phyloP scores from a whole-genome alignment of 2,888 invertebrate genomes.

The Hypselothyrea guttata region DNA sequence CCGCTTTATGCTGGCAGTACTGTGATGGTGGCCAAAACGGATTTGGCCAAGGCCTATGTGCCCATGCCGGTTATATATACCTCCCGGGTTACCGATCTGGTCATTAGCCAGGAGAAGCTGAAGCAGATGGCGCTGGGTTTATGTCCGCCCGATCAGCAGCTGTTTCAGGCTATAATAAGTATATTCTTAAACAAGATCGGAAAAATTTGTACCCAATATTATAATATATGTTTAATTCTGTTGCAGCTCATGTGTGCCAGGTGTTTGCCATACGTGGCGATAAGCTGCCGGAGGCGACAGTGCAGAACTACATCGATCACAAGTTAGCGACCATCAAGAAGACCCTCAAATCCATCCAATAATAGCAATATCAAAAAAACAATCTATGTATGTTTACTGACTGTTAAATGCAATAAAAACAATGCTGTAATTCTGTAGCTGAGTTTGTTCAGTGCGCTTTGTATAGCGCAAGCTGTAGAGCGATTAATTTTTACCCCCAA shows the following conservation, averaged over 20 bases:
- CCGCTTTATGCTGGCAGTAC: constrained; percentile 80
- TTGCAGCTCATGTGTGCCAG: constrained; percentile 80
- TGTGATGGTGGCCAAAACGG: constrained; percentile 79
- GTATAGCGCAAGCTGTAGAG: no score
- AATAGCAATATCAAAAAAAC: constrained; percentile 20
- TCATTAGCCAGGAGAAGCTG: constrained; percentile 76
- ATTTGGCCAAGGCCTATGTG: constrained; percentile 78
- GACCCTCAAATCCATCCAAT: constrained; percentile 10
- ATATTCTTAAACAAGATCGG: constrained; percentile 36
- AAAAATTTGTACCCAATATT: no score
- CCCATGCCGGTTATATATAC: constrained; percentile 80
- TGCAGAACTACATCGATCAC: constrained; percentile 74
- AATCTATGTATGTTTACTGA: constrained; percentile 42
- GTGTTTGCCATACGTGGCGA: constrained; percentile 79
- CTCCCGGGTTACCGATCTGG: constrained; percentile 78
- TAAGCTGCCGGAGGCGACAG: constrained; percentile 59
- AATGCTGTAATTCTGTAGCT: constrained; percentile 25
- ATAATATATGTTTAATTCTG: neutral
- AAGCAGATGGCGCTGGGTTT: constrained; percentile 62
- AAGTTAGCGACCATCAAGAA: constrained; percentile 70
- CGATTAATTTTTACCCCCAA: neutral
- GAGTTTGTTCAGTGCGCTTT: neutral
- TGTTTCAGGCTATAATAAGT: constrained; percentile 80
- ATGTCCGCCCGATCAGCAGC: constrained; percentile 60
- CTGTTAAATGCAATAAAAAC: constrained; percentile 52